Conservation (phyloP, 2,888 invertebrate species). For the Epinotia ramella region DNA sequence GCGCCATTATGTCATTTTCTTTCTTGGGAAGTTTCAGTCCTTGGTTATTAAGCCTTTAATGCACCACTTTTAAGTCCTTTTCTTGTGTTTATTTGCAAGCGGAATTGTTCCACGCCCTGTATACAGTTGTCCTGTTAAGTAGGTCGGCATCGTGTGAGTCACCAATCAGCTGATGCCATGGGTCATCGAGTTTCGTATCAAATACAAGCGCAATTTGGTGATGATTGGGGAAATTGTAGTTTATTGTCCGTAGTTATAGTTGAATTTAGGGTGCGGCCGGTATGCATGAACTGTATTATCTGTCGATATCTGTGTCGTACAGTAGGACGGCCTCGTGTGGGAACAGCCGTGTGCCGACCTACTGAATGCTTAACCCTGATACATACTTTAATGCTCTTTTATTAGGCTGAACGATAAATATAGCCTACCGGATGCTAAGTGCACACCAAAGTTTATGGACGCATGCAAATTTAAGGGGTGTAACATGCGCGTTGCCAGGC, state of each 20-base stretch:
- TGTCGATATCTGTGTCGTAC: background rate
- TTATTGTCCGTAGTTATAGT: background rate
- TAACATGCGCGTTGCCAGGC: too few relatives aligned
- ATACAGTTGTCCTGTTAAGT: background rate
- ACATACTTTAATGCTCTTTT: background rate
- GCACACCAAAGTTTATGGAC: background rate
- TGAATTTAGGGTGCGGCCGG: background rate
- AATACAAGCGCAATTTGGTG: background rate
- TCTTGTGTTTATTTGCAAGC: background rate
- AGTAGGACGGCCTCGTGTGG: slow-evolving; percentile 7
- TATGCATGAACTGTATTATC: background rate
- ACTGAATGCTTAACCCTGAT: background rate
- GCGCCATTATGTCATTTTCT: slow-evolving; percentile 13
- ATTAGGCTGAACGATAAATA: too few relatives aligned
- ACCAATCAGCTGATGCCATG: slow-evolving; percentile 18
- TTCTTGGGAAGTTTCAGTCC: background rate
- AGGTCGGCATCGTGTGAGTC: slow-evolving; percentile 11
- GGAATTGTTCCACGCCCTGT: too few relatives aligned
- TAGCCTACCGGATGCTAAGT: background rate
- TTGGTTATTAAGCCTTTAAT: background rate
- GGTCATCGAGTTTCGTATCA: background rate
- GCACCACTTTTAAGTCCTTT: background rate
- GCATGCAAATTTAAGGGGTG: too few relatives aligned
- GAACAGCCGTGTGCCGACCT: slow-evolving; percentile 30
- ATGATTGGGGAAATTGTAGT: background rate